Percentiles rank a stretch among this genome's conserved stretches.
Evolutionary conservation across 2,113 vertebrate genomes (phyloP).

Genomic region (sheep (Ovis aries)): ARS-UI_Ramb_v3.0 NC_056055.1:106626501-106627000

Average conservation of each 20-base stretch:
- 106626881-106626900: background rate
- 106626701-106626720: background rate
- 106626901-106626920: background rate
- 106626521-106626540: background rate
- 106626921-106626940: background rate
- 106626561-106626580: background rate
- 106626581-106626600: background rate
- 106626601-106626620: background rate
- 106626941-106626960: background rate
- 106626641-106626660: background rate
- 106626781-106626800: background rate
- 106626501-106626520: background rate
- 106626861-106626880: background rate
- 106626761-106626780: background rate
- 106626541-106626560: background rate
- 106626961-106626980: background rate
- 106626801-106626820: background rate
- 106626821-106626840: background rate
- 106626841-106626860: background rate
- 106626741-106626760: background rate
- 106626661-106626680: background rate
- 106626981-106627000: background rate
- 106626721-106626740: background rate
- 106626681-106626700: background rate
- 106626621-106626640: background rate